Evolutionary conservation across 2,888 invertebrate species (phyloP), one percentile per base, ranked within the genome.

Genomic region (Helicoverpa assulta): DNA sequence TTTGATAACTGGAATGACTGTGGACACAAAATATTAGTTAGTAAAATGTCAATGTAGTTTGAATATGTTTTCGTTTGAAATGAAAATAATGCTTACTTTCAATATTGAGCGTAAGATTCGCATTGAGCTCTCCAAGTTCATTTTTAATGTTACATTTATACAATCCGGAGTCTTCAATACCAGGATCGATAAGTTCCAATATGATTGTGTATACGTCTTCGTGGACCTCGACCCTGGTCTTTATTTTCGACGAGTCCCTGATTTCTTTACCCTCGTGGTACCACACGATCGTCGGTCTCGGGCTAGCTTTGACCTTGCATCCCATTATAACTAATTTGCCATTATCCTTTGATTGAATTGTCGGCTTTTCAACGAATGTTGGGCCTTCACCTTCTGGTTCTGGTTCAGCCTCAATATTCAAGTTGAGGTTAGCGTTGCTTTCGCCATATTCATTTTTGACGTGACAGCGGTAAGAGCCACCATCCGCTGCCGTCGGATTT

Each of bases 141-240:
- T 99, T 99, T 94, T 99, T 99, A 88, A 99, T 99, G 89, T 99
- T 99, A 94, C 99, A 99, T 94, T 99, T 99, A 96, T 99, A 99
- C 77, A 99, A 96, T 82, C 99, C 99, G 86, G 99, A 99, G 96
- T 99, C 99, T 89, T 98, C 98, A 78, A 98, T 97, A 89, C 98
- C 98, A 80, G 99, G 99, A 95, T 99, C 99, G 87, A 97, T 97
- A 52, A 99, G 96, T 93, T 98, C 98, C 83, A 99, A 94, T 91
- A 98, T 97, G 71, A 99, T 98, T 86, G 98, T 98, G 94, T 98
- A 99, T 82, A 98, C 96, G 87, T 98, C 98, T 62, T 97, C 97
- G 68, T 96, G 96, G 78, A 98, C 97, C 90, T 98, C 97, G 86
- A 97, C 94, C 90, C 98, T 97, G 91, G 98, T 98, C 90, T 97